These are phyloP conservation scores for Achlya flavicornis DNA, from an alignment of 2,888 invertebrate genomes.

Conservation along the genomic window DNA sequence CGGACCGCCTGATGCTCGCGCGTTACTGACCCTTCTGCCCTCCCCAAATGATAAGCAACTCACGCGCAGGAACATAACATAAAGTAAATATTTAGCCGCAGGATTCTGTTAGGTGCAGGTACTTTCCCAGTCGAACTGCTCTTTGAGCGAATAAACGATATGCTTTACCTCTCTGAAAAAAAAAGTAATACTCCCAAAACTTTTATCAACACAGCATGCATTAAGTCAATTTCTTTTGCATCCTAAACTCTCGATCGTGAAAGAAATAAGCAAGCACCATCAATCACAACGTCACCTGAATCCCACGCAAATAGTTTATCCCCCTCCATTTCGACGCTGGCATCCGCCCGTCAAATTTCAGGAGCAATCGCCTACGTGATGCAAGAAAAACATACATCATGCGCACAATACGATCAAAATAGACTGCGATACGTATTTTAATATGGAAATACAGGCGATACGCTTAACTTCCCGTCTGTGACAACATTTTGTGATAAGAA, in stretches of 20 bases:
- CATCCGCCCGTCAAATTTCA: slow-evolving; percentile 63
- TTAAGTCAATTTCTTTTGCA: slow-evolving; percentile 15
- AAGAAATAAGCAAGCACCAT: slow-evolving; percentile 53
- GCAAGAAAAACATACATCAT: slow-evolving; percentile 78
- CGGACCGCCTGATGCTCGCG: too few relatives aligned
- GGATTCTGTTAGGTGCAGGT: too few relatives aligned
- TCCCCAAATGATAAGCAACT: too few relatives aligned
- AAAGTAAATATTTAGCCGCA: too few relatives aligned
- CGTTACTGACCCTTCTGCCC: too few relatives aligned
- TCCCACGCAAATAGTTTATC: slow-evolving; percentile 57
- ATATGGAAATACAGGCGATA: slow-evolving; percentile 75
- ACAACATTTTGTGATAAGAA: slow-evolving; percentile 63
- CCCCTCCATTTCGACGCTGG: slow-evolving; percentile 40
- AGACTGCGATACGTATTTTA: slow-evolving; percentile 60
- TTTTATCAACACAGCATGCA: neutral
- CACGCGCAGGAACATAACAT: too few relatives aligned
- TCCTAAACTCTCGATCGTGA: slow-evolving; percentile 31
- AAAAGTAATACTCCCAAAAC: neutral
- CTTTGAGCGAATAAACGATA: too few relatives aligned
- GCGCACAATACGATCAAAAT: slow-evolving; percentile 71
- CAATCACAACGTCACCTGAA: slow-evolving; percentile 69
- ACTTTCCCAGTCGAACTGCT: too few relatives aligned
- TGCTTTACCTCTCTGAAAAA: too few relatives aligned
- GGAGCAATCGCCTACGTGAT: slow-evolving; percentile 60
- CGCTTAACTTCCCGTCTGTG: slow-evolving; percentile 65